Evolutionary conservation across 2,888 invertebrate species (phyloP), one percentile per base, ranked within the genome.

Genomic region (Caenorhabditis zanzibari): DNA sequence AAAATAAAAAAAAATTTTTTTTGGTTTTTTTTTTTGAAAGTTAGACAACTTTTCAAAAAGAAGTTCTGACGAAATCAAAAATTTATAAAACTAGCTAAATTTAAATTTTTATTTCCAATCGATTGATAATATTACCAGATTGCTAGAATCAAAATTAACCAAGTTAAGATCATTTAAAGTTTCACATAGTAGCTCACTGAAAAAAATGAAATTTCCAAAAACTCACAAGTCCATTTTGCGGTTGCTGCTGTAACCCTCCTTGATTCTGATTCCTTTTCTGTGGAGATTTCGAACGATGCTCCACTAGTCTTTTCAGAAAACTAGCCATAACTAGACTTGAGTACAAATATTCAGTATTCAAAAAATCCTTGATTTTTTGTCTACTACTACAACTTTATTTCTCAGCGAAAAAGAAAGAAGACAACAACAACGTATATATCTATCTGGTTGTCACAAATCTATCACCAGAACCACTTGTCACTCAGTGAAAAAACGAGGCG

Each of bases 251-350:
- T 16, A 2, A 3, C 41, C 5, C 7, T 12, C 28, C 41, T 14
- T 59, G 61, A 44, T 49, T 28, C 19, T 49, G 47, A 47, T 9
- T 28, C 54, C 68, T 75, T 64, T 86, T 86, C 26, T 76, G 80
- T 10, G 86, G 86, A 1, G 86, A 86, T 54, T 86, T 86, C 1
- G 86, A 86, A 0, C 86, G 68, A 61, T 81, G 69, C 16, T 86
- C 84, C 2, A 86, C 86, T 14, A 86, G 28, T 44, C 82, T 86
- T 68, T 84, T 86, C 26, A 86, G 59, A 56, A 86, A 86, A 52
- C 85, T 85, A 6, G 86, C 66, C 86, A 86, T 86, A n/a, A 1
- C 19, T 19, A 47, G 19, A 19, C n/a, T n/a, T n/a, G n/a, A n/a
- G n/a, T n/a, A n/a, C n/a, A n/a, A n/a, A n/a, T n/a, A n/a, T n/a